These are phyloP conservation scores for Agrilus biguttatus DNA, from an alignment of 2,888 invertebrate genomes.

Conservation along the genomic window DNA sequence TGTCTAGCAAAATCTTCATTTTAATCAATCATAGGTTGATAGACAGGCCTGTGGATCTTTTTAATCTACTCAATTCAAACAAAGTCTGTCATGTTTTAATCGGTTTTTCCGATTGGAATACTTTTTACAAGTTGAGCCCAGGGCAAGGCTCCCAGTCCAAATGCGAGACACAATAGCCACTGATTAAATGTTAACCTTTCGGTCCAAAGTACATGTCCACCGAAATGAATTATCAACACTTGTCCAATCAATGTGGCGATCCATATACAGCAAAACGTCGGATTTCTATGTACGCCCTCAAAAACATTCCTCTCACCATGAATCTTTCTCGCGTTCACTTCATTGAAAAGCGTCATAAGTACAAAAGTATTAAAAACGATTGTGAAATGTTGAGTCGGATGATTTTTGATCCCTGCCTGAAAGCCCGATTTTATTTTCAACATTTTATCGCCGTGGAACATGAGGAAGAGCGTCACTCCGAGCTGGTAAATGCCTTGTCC, in stretches of 20 bases:
- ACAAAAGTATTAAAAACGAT: constrained; percentile 99
- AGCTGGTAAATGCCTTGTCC: constrained; percentile 96
- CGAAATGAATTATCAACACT: constrained; percentile 90
- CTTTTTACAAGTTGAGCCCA: constrained; percentile 98
- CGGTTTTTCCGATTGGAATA: constrained; percentile 86
- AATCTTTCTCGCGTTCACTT: constrained; percentile 98
- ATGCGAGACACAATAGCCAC: constrained; percentile 98
- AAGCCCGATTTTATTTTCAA: constrained; percentile 91
- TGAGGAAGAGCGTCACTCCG: constrained; percentile 79
- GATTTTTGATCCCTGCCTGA: constrained; percentile 54
- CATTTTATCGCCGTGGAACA: constrained; percentile 80
- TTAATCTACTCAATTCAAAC: no score
- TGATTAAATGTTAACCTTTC: constrained; percentile 83
- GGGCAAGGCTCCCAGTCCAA: constrained; percentile 88
- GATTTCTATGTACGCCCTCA: constrained; percentile 92
- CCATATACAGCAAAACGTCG: constrained; percentile 98
- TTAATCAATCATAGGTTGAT: no score
- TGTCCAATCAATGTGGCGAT: constrained; percentile 87
- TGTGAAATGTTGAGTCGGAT: constrained; percentile 94
- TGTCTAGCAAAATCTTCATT: no score
- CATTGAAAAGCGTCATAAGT: constrained; percentile 99
- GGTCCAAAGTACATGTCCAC: constrained; percentile 95
- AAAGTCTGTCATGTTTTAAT: no score
- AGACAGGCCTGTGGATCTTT: no score
- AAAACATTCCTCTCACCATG: constrained; percentile 98